Base-by-base conservation (phyloP, 2,797 vertebrate species). In the Pipistrellus pygmaeus region DNA sequence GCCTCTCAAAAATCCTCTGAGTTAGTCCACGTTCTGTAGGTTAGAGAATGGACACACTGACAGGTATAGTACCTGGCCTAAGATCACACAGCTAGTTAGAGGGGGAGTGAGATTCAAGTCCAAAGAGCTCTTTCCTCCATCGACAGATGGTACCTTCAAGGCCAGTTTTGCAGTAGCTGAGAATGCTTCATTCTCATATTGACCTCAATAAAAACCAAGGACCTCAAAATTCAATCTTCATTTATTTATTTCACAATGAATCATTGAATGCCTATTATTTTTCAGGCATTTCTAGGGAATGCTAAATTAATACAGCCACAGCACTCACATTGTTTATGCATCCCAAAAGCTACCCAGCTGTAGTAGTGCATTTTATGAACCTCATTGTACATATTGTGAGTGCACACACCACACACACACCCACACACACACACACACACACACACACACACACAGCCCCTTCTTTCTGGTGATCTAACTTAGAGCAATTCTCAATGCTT, bases 261-360 rank as follows among this genome's bases (percentile, higher is more conserved):
- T 96, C 93, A 95, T 35, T 96, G 93, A 97, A 95, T 94, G 85
- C 62, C 93, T 96, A 90, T 96, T 95, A 93, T 94, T 96, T 96
- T 92, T 75, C 88, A 95, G 78, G 80, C 95, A 92, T 94, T 96
- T 96, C 88, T 90, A 90, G 85, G 60, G 64, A 82, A n/a, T 30
- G 8, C 51, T 75, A 96, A 85, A 93, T 96, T 96, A 94, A 97
- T 93, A 93, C 10, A 85, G 88, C 30, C 60, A 25, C 57, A 64
- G 68, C 68, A 92, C 73, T 77, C 77, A 38, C 14, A 44, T 95
- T 5, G 8, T 84, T 90, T 93, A 88, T 88, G 92, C 72, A 71
- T 90, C 81, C 82, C 64, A 66, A 78, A 93, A 91, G 92, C 97
- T 80, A 60, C 75, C 82, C 38, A 35, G 90, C 87, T 95, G 66